phyloP scores from a whole-genome alignment of 2,113 vertebrate genomes.

The Lepisosteus osseus region DNA sequence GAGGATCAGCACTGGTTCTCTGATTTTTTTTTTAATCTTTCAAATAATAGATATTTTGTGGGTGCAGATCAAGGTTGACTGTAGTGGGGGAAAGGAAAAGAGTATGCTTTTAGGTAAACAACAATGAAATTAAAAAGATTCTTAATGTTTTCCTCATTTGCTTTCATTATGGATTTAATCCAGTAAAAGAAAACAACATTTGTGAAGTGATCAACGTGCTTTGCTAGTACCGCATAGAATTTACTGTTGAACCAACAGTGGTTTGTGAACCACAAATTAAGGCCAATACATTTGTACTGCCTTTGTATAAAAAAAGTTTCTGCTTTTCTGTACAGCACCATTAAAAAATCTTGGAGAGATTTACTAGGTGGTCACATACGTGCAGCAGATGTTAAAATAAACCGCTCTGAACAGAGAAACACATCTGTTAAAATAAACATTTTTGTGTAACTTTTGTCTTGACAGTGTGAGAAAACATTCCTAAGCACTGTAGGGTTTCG shows the following conservation, averaged over 20 bases:
- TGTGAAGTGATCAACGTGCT: not conserved
- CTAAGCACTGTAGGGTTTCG: conserved; percentile 38
- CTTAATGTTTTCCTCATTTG: too few relatives aligned
- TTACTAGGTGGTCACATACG: conserved; percentile 39
- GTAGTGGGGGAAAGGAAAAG: too few relatives aligned
- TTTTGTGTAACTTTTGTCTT: not conserved
- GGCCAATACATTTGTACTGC: not conserved
- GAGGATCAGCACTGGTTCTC: too few relatives aligned
- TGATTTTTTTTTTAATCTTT: too few relatives aligned
- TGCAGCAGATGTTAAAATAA: conserved; percentile 50
- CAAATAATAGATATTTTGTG: too few relatives aligned
- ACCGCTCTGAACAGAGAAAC: conserved; percentile 21
- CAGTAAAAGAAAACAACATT: not conserved
- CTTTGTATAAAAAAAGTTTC: not conserved
- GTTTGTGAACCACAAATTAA: too few relatives aligned
- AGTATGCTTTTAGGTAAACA: too few relatives aligned
- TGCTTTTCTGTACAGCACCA: not conserved
- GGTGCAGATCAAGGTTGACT: too few relatives aligned
- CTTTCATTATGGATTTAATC: not conserved
- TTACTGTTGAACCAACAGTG: too few relatives aligned
- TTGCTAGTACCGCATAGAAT: not conserved
- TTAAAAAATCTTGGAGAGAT: conserved; percentile 37
- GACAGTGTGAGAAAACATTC: conserved; percentile 38
- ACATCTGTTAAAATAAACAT: conserved; percentile 9
- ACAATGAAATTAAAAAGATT: too few relatives aligned